Evolutionary conservation across 2,888 invertebrate species (phyloP).

Genomic region (Philereme vetulata): DNA sequence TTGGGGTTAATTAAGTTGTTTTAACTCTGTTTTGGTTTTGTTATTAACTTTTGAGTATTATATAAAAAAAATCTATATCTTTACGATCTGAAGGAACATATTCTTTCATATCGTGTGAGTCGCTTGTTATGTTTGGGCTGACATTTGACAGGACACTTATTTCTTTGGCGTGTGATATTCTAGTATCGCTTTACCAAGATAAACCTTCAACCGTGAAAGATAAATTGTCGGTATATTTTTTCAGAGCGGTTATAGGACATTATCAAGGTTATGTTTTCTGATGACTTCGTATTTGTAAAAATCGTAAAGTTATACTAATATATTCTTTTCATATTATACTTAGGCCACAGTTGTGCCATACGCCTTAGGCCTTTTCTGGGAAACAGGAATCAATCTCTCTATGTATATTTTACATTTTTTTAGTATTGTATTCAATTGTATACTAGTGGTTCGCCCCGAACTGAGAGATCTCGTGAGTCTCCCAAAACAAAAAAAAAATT

Average conservation of each 20-base stretch:
- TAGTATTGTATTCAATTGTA: too few species aligned
- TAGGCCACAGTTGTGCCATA: too few species aligned
- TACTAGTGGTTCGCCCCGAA: too few species aligned
- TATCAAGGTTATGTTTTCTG: too few species aligned
- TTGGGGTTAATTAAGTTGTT: not conserved
- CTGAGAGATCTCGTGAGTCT: too few species aligned
- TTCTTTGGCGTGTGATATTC: constrained; percentile 38
- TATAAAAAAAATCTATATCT: constrained; percentile 1
- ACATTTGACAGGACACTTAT: constrained; percentile 52
- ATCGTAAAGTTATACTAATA: too few species aligned
- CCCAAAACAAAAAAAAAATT: too few species aligned
- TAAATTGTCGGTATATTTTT: constrained; percentile 18
- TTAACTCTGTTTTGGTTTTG: constrained; percentile 23
- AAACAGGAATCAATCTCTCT: too few species aligned
- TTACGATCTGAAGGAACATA: constrained; percentile 41
- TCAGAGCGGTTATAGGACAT: not conserved
- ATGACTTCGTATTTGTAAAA: too few species aligned
- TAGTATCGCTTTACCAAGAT: constrained; percentile 27
- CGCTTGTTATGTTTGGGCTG: constrained; percentile 50
- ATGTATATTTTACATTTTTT: too few species aligned
- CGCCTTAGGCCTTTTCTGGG: too few species aligned
- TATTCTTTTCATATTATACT: too few species aligned
- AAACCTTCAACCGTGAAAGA: constrained; percentile 19
- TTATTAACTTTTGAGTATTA: constrained; percentile 20
- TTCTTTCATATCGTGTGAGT: constrained; percentile 44